These are phyloP conservation scores for Pseudois nayaur DNA, from an alignment of 2,113 vertebrate species.

Conservation along the genomic window DNA sequence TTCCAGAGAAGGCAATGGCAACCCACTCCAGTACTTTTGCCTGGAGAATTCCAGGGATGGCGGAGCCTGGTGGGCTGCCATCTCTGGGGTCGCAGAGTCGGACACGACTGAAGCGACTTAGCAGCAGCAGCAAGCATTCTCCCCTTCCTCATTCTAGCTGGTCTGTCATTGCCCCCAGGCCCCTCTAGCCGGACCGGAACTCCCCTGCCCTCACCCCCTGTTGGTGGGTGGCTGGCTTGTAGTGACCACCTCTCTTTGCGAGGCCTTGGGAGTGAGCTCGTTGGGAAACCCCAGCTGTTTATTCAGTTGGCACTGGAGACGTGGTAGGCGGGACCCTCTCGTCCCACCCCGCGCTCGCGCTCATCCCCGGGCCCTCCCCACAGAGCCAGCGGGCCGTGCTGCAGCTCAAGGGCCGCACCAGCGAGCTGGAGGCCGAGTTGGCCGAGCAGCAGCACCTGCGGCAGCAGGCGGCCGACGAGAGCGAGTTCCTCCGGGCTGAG, in stretches of 20 bases:
- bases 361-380: fast-evolving
- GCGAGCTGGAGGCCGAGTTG: slow-evolving; percentile 94
- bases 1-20: no score
- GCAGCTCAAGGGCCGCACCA: slow-evolving; percentile 89
- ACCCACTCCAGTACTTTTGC: no score
- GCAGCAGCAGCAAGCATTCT: neutral
- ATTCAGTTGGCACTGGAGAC: neutral
- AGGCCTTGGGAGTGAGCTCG: neutral
- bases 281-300: neutral
- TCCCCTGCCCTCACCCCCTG: neutral
- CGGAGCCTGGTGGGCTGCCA: no score
- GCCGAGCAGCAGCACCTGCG: slow-evolving; percentile 94
- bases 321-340: fast-evolving
- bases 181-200: neutral
- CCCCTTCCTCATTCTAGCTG: neutral
- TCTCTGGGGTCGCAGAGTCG: no score
- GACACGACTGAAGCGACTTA: no score
- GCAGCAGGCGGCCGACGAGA: slow-evolving; percentile 90
- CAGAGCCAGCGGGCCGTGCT: slow-evolving; percentile 88
- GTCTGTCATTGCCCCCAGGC: no score
- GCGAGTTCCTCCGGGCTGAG: slow-evolving; percentile 92
- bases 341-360: fast-evolving
- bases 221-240: neutral
- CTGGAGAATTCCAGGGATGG: no score
- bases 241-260: fast-evolving